phyloP scores from a whole-genome alignment of 2,888 invertebrate genomes.

The Petrolisthes cinctipes region DNA sequence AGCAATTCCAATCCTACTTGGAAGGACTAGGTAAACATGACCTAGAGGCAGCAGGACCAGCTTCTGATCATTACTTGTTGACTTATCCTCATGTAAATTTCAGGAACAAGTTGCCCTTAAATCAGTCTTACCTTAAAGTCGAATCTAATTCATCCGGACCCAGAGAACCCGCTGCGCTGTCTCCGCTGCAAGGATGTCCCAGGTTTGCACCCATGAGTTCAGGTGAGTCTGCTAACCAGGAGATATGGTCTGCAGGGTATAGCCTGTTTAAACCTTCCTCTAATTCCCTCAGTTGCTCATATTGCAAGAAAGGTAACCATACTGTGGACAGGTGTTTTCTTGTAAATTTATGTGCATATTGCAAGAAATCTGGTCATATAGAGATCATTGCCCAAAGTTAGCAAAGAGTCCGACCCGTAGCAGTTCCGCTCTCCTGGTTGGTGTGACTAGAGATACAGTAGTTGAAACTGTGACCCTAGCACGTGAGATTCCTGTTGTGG shows the following conservation, averaged over 20 bases:
- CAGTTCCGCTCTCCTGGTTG: no score
- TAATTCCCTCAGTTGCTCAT: background rate
- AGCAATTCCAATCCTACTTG: no score
- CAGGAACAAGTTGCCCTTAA: background rate
- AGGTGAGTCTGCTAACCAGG: background rate
- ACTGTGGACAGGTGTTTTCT: background rate
- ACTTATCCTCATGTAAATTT: no score
- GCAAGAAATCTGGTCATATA: no score
- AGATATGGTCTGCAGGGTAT: background rate
- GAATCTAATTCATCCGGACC: background rate
- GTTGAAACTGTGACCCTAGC: background rate
- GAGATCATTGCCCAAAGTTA: no score
- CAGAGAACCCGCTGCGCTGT: background rate
- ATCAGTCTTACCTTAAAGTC: background rate
- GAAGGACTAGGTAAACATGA: no score
- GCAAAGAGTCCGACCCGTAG: no score
- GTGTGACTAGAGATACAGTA: background rate
- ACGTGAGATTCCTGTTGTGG: background rate
- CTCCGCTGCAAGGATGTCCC: background rate
- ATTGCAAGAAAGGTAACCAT: background rate
- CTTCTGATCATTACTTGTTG: no score
- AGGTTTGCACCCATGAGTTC: background rate
- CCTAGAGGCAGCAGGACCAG: no score
- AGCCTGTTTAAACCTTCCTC: no score
- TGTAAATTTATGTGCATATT: background rate